Conservation (phyloP, 2,113 vertebrate species). For the Siniperca knerii region DNA sequence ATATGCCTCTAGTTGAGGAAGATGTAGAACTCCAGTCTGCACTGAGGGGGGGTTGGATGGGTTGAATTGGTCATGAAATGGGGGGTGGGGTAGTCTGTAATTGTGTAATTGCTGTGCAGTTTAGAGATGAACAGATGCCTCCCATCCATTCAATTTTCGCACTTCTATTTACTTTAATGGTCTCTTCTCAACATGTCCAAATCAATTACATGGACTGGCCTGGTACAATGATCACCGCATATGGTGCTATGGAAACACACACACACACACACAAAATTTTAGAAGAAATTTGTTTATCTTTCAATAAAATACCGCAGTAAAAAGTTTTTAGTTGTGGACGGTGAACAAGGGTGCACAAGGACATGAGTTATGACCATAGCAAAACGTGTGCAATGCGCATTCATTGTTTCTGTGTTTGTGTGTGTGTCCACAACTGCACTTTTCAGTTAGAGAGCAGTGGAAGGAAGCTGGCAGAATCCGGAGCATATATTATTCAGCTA, state of each 20-base stretch:
- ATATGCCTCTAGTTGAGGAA: constrained; percentile 3
- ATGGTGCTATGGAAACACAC: constrained; percentile 23
- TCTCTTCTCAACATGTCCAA: constrained; percentile 67
- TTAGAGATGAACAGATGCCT: constrained; percentile 75
- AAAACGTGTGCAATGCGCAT: not conserved
- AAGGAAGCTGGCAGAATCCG: constrained; percentile 54
- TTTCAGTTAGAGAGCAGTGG: constrained; percentile 36
- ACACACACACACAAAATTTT: not conserved
- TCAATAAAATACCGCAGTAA: constrained; percentile 1
- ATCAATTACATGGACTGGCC: constrained; percentile 64
- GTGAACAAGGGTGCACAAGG: not conserved
- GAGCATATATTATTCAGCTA: constrained; percentile 74
- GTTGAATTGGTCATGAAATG: constrained; percentile 2
- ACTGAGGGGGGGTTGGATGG: not conserved
- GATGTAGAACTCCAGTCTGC: not conserved
- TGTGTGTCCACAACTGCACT: not conserved
- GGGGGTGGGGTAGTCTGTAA: constrained; percentile 1
- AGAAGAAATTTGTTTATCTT: not conserved
- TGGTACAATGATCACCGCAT: constrained; percentile 43
- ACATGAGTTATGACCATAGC: constrained; percentile 2
- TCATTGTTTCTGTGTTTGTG: not conserved
- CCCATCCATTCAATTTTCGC: constrained; percentile 59
- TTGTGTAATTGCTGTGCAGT: constrained; percentile 51
- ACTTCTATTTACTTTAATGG: constrained; percentile 49
- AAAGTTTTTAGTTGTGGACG: not conserved